Percentiles rank a stretch among this genome's conserved stretches.
phyloP scores from a whole-genome alignment of 2,797 vertebrate species.

The Todus mexicanus region DNA sequence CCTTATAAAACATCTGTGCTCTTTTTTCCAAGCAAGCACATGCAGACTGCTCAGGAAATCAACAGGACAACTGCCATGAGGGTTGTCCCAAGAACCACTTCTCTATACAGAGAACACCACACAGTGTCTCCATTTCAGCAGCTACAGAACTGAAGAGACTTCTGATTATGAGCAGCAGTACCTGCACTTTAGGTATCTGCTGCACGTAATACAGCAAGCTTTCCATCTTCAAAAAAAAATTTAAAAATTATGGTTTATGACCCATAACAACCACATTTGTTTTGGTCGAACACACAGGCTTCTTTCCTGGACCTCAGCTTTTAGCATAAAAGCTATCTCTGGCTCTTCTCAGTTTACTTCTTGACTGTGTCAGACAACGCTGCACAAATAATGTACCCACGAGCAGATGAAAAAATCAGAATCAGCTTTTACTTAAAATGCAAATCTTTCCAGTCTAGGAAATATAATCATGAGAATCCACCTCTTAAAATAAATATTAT shows the following conservation, averaged over 20 bases:
- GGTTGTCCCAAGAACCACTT: background rate
- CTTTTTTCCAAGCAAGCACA: background rate
- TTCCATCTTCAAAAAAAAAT: background rate
- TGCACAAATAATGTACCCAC: background rate
- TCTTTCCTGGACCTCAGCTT: background rate
- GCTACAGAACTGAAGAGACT: background rate
- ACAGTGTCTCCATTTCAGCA: background rate
- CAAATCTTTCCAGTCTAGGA: background rate
- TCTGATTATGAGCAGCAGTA: background rate
- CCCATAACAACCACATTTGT: background rate
- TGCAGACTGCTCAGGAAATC: background rate
- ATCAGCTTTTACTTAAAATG: background rate
- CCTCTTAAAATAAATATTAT: background rate
- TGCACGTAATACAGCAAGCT: background rate
- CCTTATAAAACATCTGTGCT: background rate
- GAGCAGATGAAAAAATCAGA: background rate
- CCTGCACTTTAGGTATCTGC: background rate
- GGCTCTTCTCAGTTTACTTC: background rate
- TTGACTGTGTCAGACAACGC: background rate
- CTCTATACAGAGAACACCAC: background rate
- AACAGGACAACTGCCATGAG: background rate
- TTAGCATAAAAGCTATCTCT: background rate
- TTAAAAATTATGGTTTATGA: background rate
- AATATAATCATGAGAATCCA: background rate
- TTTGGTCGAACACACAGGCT: background rate